Evolutionary conservation across 2,113 vertebrate genomes (phyloP).

Genomic region (Scortum barcoo): DNA sequence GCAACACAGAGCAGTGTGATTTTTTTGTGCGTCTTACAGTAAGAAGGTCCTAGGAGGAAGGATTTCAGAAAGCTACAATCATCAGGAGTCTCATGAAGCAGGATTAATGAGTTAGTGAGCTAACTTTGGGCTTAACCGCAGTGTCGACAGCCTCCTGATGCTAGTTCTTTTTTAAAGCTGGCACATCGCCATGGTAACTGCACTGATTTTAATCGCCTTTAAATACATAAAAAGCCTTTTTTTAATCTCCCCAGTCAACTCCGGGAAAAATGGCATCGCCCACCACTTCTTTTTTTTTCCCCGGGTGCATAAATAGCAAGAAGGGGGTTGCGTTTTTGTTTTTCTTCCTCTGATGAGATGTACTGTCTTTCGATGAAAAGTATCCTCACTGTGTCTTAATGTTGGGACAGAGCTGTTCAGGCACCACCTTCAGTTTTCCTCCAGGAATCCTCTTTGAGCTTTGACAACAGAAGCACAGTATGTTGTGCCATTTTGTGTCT

Average conservation of each 20-base stretch:
- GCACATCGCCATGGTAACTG: slow-evolving; percentile 34
- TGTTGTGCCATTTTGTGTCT: neutral
- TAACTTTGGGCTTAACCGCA: slow-evolving; percentile 14
- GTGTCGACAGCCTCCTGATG: neutral
- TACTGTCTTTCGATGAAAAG: neutral
- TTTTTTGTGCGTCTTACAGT: too few species aligned
- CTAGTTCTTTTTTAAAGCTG: slow-evolving; percentile 38
- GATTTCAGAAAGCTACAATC: neutral
- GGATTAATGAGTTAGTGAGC: slow-evolving; percentile 17
- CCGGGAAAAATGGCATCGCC: slow-evolving; percentile 12
- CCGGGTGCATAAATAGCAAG: slow-evolving; percentile 23
- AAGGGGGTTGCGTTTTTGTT: neutral
- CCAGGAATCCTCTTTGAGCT: slow-evolving; percentile 5
- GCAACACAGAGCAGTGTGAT: neutral
- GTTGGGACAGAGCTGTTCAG: neutral
- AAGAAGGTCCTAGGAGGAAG: neutral
- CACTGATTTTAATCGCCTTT: slow-evolving; percentile 55
- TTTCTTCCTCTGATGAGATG: slow-evolving; percentile 7
- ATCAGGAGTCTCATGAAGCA: slow-evolving; percentile 4
- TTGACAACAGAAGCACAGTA: neutral
- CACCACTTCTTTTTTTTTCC: slow-evolving; percentile 12
- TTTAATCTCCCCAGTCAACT: slow-evolving; percentile 30
- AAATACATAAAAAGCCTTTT: slow-evolving; percentile 40
- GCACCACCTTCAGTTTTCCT: slow-evolving; percentile 9
- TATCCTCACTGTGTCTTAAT: slow-evolving; percentile 3